Conservation (phyloP, 1,140 invertebrate genomes). For the Sitodiplosis mosellana region DNA sequence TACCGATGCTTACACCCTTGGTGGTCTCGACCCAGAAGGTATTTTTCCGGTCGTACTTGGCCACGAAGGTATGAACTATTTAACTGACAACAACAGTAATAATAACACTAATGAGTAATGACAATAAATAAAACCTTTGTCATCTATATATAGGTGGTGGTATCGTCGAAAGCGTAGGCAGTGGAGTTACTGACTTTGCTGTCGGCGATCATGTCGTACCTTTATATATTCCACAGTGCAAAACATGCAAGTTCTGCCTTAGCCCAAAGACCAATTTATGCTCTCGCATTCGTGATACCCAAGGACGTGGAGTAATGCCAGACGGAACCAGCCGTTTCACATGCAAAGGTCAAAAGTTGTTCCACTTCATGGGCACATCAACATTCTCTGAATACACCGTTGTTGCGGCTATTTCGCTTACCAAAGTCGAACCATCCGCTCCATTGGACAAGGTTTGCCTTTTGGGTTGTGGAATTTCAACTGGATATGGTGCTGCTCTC, state of each 20-base stretch:
- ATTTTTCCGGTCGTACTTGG: conserved; percentile 84
- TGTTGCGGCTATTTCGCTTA: conserved; percentile 84
- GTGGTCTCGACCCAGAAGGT: conserved; percentile 86
- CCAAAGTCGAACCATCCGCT: conserved; percentile 59
- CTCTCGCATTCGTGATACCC: conserved; percentile 74
- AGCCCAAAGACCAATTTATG: conserved; percentile 95
- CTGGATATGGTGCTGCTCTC: conserved; percentile 81
- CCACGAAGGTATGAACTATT: conserved; percentile 74
- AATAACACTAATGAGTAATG: too few species aligned
- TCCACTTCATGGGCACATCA: conserved; percentile 96
- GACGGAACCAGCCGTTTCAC: conserved; percentile 70
- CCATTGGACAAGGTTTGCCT: conserved; percentile 84
- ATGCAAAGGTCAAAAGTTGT: conserved; percentile 58
- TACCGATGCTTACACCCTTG: conserved; percentile 88
- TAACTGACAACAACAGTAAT: too few species aligned
- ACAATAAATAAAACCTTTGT: too few species aligned
- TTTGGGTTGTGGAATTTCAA: conserved; percentile 89
- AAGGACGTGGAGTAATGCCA: conserved; percentile 86
- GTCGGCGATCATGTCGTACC: conserved; percentile 93
- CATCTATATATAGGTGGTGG: conserved; percentile 65
- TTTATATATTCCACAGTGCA: conserved; percentile 90
- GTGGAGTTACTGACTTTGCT: conserved; percentile 75
- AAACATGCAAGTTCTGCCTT: conserved; percentile 91
- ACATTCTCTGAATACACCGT: conserved; percentile 98
- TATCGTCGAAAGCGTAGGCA: conserved; percentile 88